A percentile compares a stretch with the other conserved stretches of the same genome.
phyloP scores from a whole-genome alignment of 2,113 vertebrate genomes.

The Gopherus evgoodei region DNA sequence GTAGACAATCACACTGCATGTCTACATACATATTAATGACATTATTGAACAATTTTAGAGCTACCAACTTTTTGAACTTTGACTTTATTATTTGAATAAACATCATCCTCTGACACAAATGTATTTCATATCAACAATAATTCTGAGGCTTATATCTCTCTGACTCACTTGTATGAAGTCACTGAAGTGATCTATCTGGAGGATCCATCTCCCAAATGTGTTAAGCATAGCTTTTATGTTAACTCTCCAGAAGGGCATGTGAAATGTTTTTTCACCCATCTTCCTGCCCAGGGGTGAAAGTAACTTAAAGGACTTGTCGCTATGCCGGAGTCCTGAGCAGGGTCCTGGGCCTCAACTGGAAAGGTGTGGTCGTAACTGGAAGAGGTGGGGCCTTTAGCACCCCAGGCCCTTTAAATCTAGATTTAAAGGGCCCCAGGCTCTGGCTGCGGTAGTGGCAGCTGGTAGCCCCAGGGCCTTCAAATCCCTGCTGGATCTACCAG shows the following conservation, averaged over 20 bases:
- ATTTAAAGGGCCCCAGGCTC: no score
- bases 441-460: no score
- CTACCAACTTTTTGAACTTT: background rate
- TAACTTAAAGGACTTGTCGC: no score
- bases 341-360: no score
- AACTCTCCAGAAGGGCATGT: background rate
- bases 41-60: background rate
- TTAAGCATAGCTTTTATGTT: background rate
- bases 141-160: background rate
- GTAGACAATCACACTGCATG: background rate
- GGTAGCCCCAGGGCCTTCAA: no score
- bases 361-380: no score
- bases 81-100: background rate
- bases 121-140: background rate
- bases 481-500: no score
- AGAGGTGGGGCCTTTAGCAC: no score
- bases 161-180: background rate
- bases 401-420: no score
- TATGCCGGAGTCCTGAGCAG: no score
- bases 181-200: background rate
- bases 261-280: background rate
- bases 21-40: background rate
- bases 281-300: no score
- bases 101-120: background rate
- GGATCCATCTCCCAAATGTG: background rate